Percentiles rank a stretch among this genome's conserved stretches.
Evolutionary conservation across 2,797 vertebrate species (phyloP).

Genomic region (Pseudomugil gertrudae): DNA sequence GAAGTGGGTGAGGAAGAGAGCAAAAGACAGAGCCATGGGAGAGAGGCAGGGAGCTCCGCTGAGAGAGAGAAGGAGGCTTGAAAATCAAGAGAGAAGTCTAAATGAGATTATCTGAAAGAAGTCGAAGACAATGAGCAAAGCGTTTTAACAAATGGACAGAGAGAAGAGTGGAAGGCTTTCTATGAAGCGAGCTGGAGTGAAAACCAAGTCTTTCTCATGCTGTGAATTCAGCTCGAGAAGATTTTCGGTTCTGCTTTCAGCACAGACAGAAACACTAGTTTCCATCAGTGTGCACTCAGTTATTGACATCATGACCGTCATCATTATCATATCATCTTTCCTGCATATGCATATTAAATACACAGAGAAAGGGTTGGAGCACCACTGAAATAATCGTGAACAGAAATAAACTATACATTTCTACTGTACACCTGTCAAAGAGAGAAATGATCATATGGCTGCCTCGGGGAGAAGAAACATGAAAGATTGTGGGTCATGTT

Average conservation of each 20-base stretch:
- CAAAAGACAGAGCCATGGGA: constrained; percentile 63
- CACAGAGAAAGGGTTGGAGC: constrained; percentile 24
- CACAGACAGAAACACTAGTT: constrained; percentile 33
- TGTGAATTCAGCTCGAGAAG: constrained; percentile 32
- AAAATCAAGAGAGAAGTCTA: constrained; percentile 75
- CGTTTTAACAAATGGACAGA: constrained; percentile 68
- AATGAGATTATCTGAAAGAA: constrained; percentile 80
- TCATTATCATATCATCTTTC: constrained; percentile 25
- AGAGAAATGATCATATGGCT: background rate
- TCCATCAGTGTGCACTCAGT: constrained; percentile 38
- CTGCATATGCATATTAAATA: constrained; percentile 22
- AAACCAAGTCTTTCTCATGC: constrained; percentile 36
- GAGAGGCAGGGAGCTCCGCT: constrained; percentile 57
- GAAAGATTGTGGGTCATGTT: background rate
- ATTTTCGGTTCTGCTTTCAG: constrained; percentile 51
- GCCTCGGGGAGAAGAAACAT: background rate
- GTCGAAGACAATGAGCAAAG: constrained; percentile 72
- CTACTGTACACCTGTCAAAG: background rate
- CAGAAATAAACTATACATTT: background rate
- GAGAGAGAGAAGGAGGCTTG: constrained; percentile 64
- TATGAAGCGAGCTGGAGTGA: constrained; percentile 44
- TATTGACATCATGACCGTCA: constrained; percentile 25
- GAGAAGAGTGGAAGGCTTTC: constrained; percentile 60
- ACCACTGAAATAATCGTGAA: background rate
- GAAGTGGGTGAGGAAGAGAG: constrained; percentile 58